These are phyloP conservation scores for Solenodon paradoxus DNA, from an alignment of 2,113 vertebrate species.

Conservation along the genomic window DNA sequence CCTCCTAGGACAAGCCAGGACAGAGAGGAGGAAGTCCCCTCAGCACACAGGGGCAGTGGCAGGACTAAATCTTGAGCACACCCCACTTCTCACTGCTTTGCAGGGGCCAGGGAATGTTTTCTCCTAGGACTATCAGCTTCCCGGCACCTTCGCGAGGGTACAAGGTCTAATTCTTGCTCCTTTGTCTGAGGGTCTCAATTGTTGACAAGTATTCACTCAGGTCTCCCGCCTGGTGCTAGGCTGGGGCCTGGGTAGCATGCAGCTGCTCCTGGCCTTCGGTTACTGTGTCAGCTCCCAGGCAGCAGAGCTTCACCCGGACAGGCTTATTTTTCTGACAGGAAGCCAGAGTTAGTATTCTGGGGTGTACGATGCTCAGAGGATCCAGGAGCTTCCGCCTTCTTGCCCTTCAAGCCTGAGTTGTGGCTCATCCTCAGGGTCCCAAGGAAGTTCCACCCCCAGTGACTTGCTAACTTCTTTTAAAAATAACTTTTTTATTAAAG, in stretches of 20 bases:
- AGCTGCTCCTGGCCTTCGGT: background rate
- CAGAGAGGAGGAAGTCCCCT: background rate
- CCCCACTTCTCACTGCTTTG: background rate
- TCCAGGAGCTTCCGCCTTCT: background rate
- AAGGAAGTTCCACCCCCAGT: background rate
- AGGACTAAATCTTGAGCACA: background rate
- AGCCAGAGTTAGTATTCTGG: too few species aligned
- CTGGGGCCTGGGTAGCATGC: background rate
- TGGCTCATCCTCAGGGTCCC: background rate
- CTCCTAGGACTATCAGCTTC: background rate
- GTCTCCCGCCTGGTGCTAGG: background rate
- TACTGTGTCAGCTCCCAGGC: background rate
- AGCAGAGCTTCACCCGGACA: background rate
- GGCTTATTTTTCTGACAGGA: background rate
- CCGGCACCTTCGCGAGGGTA: background rate
- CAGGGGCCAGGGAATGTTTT: background rate
- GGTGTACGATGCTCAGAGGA: accelerated
- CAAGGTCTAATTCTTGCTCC: background rate
- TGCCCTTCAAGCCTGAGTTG: background rate
- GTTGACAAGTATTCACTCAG: background rate
- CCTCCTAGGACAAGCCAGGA: background rate
- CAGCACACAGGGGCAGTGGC: background rate
- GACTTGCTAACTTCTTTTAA: background rate
- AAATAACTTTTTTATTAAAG: background rate
- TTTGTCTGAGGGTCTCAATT: background rate